Evolutionary conservation across 2,888 invertebrate species (phyloP), one percentile per base, ranked within the genome.

Genomic region (Ophion ellenae): DNA sequence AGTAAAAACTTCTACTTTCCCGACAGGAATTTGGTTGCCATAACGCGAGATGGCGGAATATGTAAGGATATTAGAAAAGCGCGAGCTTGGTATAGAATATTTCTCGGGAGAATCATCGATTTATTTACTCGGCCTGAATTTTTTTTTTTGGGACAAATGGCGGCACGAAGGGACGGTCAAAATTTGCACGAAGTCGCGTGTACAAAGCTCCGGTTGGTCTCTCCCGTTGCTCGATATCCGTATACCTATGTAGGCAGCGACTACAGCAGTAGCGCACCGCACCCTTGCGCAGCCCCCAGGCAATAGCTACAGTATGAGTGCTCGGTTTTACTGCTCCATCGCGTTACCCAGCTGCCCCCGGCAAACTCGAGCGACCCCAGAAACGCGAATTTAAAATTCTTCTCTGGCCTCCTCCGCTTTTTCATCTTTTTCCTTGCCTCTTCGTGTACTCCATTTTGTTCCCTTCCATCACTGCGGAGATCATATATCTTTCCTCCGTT

Each of bases 201-300:
- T 24, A 78, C 24, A 53, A 53, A 66, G 32, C 47, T 66, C 36
- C 32, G 66, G 53, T 20, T 36, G 76, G 64, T 63, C 69, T 9
- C 24, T 53, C 28, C 24, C 45, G 36, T 59, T 78, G 57, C 28
- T 78, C 77, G 1, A 36, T 57, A 66, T 69, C 9, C 32, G 17
- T 59, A 78, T 69, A 40, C 63, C 53, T 81, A 77, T 75, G 47
- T 61, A 69, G 77, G 63, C 76, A 47, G 70, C 69, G 40, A 73
- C 66, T 80, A 85, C 85, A 75, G 85, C 85, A 85, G 85, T 80
- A 83, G 83, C 85, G 80, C 85, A 85, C 69, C 67, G 85, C 61
- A 76, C 73, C 85, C 80, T 76, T 85, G 85, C 85, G 85, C 85
- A 85, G 80, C 83, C 83, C 85, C 83, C 80, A 83, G 83, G 80